A percentile compares a stretch with the other conserved stretches of the same genome.
Evolutionary conservation across 2,113 vertebrate genomes (phyloP).

Genomic region (Hydrochoerus hydrochaeris): DNA sequence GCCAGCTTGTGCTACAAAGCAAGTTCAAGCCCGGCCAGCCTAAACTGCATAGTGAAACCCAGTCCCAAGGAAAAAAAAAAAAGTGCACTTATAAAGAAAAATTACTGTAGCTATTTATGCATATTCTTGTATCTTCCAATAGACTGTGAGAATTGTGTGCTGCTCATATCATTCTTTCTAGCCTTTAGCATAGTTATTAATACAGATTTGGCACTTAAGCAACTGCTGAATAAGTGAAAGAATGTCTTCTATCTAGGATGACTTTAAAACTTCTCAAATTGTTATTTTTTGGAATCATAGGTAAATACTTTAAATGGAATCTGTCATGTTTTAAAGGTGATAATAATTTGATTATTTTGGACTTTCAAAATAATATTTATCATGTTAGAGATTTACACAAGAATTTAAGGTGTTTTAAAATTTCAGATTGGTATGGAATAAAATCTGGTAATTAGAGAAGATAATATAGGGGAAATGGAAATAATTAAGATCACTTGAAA

Average conservation of each 20-base stretch:
- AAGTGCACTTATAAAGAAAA: neutral
- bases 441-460: neutral
- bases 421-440: neutral
- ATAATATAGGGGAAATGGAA: neutral
- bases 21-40: neutral
- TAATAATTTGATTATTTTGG: neutral
- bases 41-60: neutral
- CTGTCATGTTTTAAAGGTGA: neutral
- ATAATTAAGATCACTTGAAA: neutral
- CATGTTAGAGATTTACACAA: neutral
- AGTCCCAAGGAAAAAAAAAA: neutral
- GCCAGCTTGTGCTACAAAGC: neutral
- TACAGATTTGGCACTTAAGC: neutral
- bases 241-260: neutral
- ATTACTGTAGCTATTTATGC: neutral
- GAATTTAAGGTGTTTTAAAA: constrained; percentile 3
- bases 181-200: neutral
- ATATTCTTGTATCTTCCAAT: neutral
- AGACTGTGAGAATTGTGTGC: neutral
- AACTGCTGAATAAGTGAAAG: neutral
- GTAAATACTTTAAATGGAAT: neutral
- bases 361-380: neutral
- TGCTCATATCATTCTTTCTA: neutral
- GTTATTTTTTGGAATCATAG: neutral
- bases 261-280: neutral